Base-by-base conservation (phyloP, 2,888 invertebrate genomes). In the Tethea ocularis region DNA sequence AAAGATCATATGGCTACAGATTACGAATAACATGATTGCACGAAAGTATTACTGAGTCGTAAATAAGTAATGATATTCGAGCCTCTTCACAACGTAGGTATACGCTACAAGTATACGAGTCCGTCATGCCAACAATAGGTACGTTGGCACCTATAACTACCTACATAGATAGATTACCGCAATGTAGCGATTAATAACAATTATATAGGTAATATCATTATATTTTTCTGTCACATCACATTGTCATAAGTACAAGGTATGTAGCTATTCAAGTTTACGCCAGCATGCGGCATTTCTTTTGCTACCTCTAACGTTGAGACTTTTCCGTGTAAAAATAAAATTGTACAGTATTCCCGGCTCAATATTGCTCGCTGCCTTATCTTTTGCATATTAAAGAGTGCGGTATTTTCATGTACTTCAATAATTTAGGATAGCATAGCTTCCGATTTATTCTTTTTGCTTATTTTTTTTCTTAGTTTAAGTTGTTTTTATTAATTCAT, bases 41-140 rank as follows among this genome's bases (percentile, higher is more conserved):
- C 36, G 13, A n/a, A 55, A 24, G 55, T 55, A 61, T 46, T 41
- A n/a, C 17, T 24, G 63, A 67, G 74, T 68, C 68, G 58, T 74
- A 64, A 77, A 77, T 79, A 72, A 77, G 64, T 75, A 74, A 77
- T 74, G 72, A 60, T 69, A 74, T 70, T 78, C 65, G 64, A 71
- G 67, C 66, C 61, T 59, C 62, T 46, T 46, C 20, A 20, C 46
- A 46, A 10, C 46, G 10, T 20, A 41, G 13, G n/a, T n/a, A n/a
- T n/a, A n/a, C n/a, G n/a, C n/a, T n/a, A n/a, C n/a, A n/a, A n/a
- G n/a, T n/a, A 13, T 13, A 36, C 46, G 7, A 17, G 20, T 59
- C 56, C 56, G 59, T 60, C 59, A 62, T 60, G 58, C 57, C 61
- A 60, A 57, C 69, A 67, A 58, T 64, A 69, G 63, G 62, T 38